phyloP scores from a whole-genome alignment of 1,140 invertebrate genomes.

The Linepithema humile region DNA sequence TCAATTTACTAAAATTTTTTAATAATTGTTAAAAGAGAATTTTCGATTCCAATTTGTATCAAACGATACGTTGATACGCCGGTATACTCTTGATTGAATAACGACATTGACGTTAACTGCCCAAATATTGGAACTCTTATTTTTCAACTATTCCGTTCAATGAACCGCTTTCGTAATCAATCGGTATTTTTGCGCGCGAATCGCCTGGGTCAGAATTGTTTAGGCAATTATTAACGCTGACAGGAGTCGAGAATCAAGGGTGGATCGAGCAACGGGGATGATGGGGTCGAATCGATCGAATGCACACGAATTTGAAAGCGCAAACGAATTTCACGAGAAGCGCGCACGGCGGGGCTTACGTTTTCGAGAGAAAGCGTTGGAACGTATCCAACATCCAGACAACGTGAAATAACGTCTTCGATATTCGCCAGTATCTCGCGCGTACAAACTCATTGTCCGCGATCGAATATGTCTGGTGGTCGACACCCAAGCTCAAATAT shows the following conservation, averaged over 20 bases:
- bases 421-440: constrained; percentile 60
- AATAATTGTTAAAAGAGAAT: background rate
- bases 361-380: constrained; percentile 39
- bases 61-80: background rate
- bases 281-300: constrained; percentile 44
- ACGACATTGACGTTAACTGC: background rate
- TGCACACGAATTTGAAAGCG: constrained; percentile 37
- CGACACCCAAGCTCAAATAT: background rate
- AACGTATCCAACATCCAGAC: constrained; percentile 63
- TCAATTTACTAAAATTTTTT: constrained; percentile 7
- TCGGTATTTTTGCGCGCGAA: constrained; percentile 15
- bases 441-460: constrained; percentile 31
- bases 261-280: constrained; percentile 13
- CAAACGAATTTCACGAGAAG: constrained; percentile 24
- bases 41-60: background rate
- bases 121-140: background rate
- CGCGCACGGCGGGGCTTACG: background rate
- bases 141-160: background rate
- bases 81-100: background rate
- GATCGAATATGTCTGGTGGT: constrained; percentile 15
- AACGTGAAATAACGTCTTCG: constrained; percentile 72
- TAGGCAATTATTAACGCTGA: constrained; percentile 61
- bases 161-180: background rate
- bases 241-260: background rate
- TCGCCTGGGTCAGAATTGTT: constrained; percentile 21